Base-by-base conservation (phyloP, 1,140 invertebrate genomes). In the Cydia fagiglandana region DNA sequence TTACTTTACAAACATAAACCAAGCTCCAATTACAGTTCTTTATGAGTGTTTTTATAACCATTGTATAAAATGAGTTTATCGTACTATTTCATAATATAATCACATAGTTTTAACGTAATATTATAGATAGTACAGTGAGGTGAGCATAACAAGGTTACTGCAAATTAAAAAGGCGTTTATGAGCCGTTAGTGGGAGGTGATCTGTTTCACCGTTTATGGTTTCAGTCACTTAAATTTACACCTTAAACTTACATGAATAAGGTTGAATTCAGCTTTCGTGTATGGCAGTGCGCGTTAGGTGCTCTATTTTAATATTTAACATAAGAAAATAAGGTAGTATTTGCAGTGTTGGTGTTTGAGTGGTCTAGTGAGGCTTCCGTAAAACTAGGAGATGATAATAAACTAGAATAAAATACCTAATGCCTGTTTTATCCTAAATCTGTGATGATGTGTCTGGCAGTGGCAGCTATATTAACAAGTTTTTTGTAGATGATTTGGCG, bases 151-250 rank as follows among this genome's bases (percentile, higher is more conserved):
- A 56, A 56, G 6, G 4, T 56, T 56, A 56, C 53, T 56, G 53
- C 53, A 56, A 56, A 56, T 56, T 56, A 20, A 56, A 56, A 56
- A n/a, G 15, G 47, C 17, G 53, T 56, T 56, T 56, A 56, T 17
- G 53, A 17, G n/a, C 17, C n/a, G 15, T 56, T 56, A 56, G 53
- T n/a, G n/a, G 4, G 50, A 53, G 50, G n/a, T 56, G n/a, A 56
- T 56, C 15, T 56, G n/a, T 56, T 17, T 56, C 7, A 56, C n/a
- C 53, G 15, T 50, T 50, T 0, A 9, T 50, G 47, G 47, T 56
- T 56, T 56, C 9, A 0, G 2, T 17, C 15, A 56, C 53, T 15
- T 6, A 15, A 56, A 17, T 17, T 56, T 56, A 6, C 2, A 56
- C 5, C 53, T 56, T 56, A 56, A 7, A 56, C 15, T 9, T 7